phyloP scores from a whole-genome alignment of 1,140 invertebrate species.

The Potamilus streckersoni region DNA sequence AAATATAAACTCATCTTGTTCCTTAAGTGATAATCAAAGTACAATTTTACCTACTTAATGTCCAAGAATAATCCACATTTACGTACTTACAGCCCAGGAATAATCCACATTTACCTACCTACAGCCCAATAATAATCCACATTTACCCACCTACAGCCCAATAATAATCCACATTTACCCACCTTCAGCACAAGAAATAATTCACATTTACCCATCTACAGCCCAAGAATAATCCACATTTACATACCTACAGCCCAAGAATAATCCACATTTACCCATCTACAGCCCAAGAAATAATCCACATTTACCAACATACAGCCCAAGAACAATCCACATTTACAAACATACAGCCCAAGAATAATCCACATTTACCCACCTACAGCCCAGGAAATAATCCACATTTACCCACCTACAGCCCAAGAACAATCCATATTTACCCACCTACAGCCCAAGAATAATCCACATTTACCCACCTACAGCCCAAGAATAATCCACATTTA shows the following conservation, averaged over 20 bases:
- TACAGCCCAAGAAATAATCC: constrained; percentile 28
- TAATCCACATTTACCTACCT: constrained; percentile 15
- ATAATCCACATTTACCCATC: constrained; percentile 29
- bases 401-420: constrained; percentile 41
- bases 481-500: constrained; percentile 12
- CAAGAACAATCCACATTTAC: constrained; percentile 24
- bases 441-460: constrained; percentile 41
- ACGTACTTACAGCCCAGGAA: no score
- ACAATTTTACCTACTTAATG: constrained; percentile 27
- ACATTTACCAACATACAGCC: constrained; percentile 33
- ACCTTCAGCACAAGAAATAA: constrained; percentile 39
- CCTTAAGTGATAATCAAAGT: no score
- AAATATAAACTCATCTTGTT: no score
- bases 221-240: constrained; percentile 19
- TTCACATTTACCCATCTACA: constrained; percentile 34
- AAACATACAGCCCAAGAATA: constrained; percentile 37
- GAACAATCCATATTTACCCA: constrained; percentile 5
- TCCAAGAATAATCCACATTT: constrained; percentile 9
- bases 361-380: constrained; percentile 23
- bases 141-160: constrained; percentile 38
- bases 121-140: constrained; percentile 27
- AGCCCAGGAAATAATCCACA: constrained; percentile 33
- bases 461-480: constrained; percentile 33
- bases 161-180: constrained; percentile 19
- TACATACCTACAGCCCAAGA: constrained; percentile 39